Conservation (phyloP, 2,113 vertebrate genomes). For the Saguinus midas region DNA sequence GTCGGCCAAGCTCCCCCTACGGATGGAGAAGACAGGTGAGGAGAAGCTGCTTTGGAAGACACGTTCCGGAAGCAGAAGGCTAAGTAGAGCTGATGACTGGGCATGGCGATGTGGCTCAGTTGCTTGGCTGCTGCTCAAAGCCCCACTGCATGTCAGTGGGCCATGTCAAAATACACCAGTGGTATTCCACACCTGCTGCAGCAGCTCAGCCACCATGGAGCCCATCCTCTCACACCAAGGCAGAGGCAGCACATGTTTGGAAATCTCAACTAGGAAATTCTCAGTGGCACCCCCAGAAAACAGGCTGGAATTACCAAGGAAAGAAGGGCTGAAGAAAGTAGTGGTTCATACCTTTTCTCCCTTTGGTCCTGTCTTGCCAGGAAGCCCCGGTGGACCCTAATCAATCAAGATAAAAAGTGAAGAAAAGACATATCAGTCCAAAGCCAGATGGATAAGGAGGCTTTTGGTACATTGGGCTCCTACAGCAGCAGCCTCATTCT, state of each 20-base stretch:
- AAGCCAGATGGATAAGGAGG: rapidly evolving
- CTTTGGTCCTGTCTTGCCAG: conserved; percentile 92
- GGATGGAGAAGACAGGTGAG: conserved; percentile 78
- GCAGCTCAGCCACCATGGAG: not conserved
- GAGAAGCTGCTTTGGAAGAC: not conserved
- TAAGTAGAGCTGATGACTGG: not conserved
- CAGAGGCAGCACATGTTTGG: not conserved
- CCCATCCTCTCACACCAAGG: not conserved
- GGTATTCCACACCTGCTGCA: not conserved
- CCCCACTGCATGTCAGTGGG: not conserved
- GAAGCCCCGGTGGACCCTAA: conserved; percentile 93
- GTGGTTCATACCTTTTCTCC: conserved; percentile 92
- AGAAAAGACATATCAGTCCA: not conserved
- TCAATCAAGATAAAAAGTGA: not conserved
- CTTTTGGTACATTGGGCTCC: not conserved
- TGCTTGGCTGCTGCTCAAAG: not conserved
- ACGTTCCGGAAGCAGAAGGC: not conserved
- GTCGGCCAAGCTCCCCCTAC: conserved; percentile 98
- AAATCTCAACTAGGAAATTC: not conserved
- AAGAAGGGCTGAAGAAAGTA: not conserved
- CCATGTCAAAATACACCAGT: not conserved
- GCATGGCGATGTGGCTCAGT: not conserved
- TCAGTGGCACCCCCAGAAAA: not conserved
- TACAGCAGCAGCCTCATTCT: not conserved
- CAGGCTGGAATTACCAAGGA: not conserved